These are phyloP conservation scores for Hyposoter dolosus DNA, from an alignment of 2,888 invertebrate genomes.

Conservation along the genomic window DNA sequence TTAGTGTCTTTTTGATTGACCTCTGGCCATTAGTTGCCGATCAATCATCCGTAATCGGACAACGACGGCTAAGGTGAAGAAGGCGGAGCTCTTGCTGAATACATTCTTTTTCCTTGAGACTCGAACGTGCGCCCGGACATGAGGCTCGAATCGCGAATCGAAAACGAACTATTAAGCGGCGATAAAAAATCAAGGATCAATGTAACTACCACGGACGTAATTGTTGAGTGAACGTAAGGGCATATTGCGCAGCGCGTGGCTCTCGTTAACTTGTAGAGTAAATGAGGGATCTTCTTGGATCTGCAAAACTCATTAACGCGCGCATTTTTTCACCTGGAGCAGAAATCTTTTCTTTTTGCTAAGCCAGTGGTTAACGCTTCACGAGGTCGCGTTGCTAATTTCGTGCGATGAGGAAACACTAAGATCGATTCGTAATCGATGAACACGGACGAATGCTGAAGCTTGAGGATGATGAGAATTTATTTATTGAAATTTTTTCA, in stretches of 20 bases:
- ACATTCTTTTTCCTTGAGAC: conserved; percentile 14
- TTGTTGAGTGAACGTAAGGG: conserved; percentile 17
- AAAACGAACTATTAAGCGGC: neutral
- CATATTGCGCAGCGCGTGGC: conserved; percentile 59
- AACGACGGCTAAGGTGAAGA: conserved; percentile 11
- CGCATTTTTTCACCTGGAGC: neutral
- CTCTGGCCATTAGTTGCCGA: conserved; percentile 12
- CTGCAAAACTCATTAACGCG: conserved; percentile 45
- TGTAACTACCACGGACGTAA: neutral
- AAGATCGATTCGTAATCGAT: neutral
- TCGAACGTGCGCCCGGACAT: conserved; percentile 21
- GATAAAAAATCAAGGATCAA: conserved; percentile 31
- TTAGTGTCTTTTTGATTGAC: conserved; percentile 27
- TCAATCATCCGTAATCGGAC: conserved; percentile 57
- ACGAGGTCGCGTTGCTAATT: conserved; percentile 15
- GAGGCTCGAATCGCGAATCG: conserved; percentile 6
- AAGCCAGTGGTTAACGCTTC: neutral
- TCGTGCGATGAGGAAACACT: neutral
- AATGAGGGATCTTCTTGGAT: conserved; percentile 46
- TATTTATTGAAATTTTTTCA: neutral
- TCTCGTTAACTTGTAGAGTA: conserved; percentile 68
- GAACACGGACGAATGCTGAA: neutral
- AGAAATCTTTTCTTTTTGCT: conserved; percentile 21
- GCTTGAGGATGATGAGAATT: neutral
- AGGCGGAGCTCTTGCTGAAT: conserved; percentile 8